These are phyloP conservation scores for Drosophila azteca DNA, from an alignment of 1,140 invertebrate genomes.

Conservation along the genomic window DNA sequence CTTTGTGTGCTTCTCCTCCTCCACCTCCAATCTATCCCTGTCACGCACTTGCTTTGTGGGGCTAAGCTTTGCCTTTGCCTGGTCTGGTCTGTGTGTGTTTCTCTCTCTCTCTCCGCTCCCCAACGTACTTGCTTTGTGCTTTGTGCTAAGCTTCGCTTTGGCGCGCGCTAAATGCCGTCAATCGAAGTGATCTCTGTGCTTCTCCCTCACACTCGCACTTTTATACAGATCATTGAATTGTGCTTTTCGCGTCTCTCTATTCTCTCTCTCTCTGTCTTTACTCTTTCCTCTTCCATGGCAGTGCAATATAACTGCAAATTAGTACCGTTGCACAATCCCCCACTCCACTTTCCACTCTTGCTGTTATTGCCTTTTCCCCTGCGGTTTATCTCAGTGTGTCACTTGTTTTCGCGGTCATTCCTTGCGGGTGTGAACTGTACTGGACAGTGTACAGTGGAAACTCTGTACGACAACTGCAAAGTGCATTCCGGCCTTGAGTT, in stretches of 20 bases:
- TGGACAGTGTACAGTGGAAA: conserved; percentile 6
- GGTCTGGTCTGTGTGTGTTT: conserved; percentile 1
- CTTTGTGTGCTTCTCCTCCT: too few species aligned
- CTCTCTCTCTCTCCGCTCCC: conserved; percentile 6
- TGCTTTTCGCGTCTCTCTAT: conserved; percentile 30
- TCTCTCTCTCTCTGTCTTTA: conserved; percentile 7
- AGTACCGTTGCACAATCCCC: conserved; percentile 50
- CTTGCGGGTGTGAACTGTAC: conserved; percentile 4
- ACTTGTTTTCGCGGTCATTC: conserved; percentile 46
- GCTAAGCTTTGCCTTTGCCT: too few species aligned
- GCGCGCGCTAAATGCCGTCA: conserved; percentile 13
- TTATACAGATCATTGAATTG: conserved; percentile 17
- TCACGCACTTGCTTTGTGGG: conserved; percentile 19
- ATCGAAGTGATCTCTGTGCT: neutral
- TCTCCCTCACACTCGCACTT: conserved; percentile 4
- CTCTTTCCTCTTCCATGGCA: conserved; percentile 6
- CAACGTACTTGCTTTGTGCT: conserved; percentile 11
- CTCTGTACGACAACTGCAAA: conserved; percentile 20
- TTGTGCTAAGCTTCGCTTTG: conserved; percentile 55
- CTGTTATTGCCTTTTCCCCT: conserved; percentile 3
- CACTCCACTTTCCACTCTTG: too few species aligned
- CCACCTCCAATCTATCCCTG: conserved; percentile 11
- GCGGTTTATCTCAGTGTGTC: conserved; percentile 12
- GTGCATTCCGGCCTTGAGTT: conserved; percentile 60
- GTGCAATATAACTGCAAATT: conserved; percentile 48